phyloP scores from a whole-genome alignment of 2,797 vertebrate species.

The Hafferia zeledoni region DNA sequence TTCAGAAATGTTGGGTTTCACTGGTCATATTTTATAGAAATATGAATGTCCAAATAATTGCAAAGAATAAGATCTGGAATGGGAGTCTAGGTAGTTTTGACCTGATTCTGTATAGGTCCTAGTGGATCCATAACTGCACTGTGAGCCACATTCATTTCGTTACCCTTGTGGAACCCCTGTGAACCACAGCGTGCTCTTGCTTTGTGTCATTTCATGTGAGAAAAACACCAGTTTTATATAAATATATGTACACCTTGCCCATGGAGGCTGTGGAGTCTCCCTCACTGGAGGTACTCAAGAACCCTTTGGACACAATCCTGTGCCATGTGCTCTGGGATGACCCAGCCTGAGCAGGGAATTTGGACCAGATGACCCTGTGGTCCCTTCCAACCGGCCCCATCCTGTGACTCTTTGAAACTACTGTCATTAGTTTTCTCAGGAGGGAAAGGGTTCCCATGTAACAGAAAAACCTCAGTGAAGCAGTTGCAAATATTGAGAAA shows the following conservation, averaged over 20 bases:
- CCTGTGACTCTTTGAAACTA: neutral
- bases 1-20: neutral
- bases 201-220: neutral
- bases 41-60: neutral
- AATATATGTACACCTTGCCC: neutral
- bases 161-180: neutral
- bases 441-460: neutral
- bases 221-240: neutral
- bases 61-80: neutral
- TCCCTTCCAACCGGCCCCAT: too few relatives aligned
- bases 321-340: neutral
- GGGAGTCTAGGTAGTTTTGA: neutral
- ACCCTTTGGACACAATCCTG: neutral
- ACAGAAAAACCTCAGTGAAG: neutral
- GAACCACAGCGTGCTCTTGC: neutral
- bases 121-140: neutral
- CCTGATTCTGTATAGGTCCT: fast-evolving
- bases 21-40: neutral
- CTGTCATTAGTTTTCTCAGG: neutral
- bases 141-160: neutral
- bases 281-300: neutral
- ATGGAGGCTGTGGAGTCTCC: neutral
- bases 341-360: neutral
- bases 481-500: neutral
- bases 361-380: neutral